phyloP scores from a whole-genome alignment of 2,113 vertebrate genomes.

The Erythrolamprus reginae region DNA sequence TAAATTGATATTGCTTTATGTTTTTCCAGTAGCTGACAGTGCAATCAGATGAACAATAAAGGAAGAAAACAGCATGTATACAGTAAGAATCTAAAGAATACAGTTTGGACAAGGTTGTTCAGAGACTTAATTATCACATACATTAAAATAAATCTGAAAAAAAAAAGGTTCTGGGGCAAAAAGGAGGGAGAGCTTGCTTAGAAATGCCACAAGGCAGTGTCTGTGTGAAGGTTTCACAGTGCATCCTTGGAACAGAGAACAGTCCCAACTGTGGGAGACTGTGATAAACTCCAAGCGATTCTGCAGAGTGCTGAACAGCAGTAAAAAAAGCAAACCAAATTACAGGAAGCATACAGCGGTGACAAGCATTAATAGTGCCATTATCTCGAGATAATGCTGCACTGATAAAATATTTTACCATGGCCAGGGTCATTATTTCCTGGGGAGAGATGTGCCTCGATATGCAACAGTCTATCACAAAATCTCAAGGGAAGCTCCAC shows the following conservation, averaged over 20 bases:
- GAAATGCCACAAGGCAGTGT: neutral
- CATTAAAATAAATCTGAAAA: neutral
- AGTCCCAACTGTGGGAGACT: neutral
- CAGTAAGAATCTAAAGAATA: neutral
- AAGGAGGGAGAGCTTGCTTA: neutral
- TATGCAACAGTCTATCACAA: slow-evolving; percentile 46
- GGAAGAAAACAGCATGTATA: neutral
- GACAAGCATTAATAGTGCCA: slow-evolving; percentile 41
- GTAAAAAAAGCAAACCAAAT: slow-evolving; percentile 37
- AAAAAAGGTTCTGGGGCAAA: neutral
- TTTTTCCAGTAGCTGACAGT: neutral
- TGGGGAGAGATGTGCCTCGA: slow-evolving; percentile 44
- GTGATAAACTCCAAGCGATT: slow-evolving; percentile 37
- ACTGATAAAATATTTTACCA: slow-evolving; percentile 57
- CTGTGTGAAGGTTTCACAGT: neutral
- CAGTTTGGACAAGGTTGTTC: neutral
- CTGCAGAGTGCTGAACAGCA: slow-evolving; percentile 15
- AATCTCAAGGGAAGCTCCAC: slow-evolving; percentile 43
- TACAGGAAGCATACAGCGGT: slow-evolving; percentile 21
- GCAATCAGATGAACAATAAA: neutral
- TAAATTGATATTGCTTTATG: neutral
- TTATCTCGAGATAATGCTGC: slow-evolving; percentile 53
- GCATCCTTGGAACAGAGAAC: slow-evolving; percentile 4
- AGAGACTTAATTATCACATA: neutral
- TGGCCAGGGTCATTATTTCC: slow-evolving; percentile 48